Evolutionary conservation across 2,797 vertebrate species (phyloP).

Genomic region (Aotus griseimembra): DNA sequence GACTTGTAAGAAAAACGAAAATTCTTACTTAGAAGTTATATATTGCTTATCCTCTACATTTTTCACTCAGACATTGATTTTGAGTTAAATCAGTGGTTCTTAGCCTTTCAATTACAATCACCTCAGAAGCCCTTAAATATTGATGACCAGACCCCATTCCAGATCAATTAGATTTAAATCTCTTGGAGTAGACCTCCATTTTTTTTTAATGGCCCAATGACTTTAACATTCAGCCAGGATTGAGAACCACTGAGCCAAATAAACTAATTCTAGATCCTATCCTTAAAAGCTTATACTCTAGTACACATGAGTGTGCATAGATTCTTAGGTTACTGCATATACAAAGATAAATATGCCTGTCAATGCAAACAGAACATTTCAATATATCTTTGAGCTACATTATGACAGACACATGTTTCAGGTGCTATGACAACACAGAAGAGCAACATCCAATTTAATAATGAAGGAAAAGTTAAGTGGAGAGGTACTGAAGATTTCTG

Average conservation of each 20-base stretch:
- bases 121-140: background rate
- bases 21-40: background rate
- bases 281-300: constrained; percentile 5
- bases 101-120: background rate
- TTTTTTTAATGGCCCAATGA: background rate
- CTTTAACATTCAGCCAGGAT: background rate
- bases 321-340: background rate
- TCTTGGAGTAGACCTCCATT: background rate
- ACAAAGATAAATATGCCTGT: background rate
- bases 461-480: background rate
- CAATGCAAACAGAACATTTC: background rate
- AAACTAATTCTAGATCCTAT: background rate
- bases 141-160: background rate
- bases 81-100: background rate
- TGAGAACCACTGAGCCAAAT: background rate
- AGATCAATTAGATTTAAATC: background rate
- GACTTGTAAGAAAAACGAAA: background rate
- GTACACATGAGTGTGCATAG: background rate
- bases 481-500: background rate
- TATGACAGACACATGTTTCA: background rate
- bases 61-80: background rate
- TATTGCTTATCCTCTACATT: background rate
- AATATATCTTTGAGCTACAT: background rate
- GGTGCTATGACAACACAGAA: background rate
- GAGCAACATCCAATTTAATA: background rate